Conservation (phyloP, 2,113 vertebrate genomes). For the Bolborhynchus lineola region DNA sequence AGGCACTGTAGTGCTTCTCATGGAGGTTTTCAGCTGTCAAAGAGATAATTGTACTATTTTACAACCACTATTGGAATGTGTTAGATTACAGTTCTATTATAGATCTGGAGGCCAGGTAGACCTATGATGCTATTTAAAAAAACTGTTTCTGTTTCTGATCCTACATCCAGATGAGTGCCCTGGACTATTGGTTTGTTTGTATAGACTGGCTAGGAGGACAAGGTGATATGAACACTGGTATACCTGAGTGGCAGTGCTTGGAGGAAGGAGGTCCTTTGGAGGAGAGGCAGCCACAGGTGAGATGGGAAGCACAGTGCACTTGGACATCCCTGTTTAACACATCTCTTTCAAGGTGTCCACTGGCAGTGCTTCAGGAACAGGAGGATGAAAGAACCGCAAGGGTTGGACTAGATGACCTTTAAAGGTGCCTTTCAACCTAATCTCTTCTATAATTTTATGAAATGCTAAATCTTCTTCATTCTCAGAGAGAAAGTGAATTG, state of each 20-base stretch:
- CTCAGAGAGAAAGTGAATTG: not conserved
- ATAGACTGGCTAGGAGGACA: not conserved
- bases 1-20: not conserved
- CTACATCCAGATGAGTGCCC: not conserved
- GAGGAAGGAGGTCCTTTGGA: not conserved
- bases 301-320: not conserved
- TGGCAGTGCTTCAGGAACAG: not conserved
- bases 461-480: not conserved
- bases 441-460: not conserved
- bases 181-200: not conserved
- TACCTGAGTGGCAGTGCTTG: not conserved
- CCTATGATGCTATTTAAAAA: not conserved
- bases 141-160: not conserved
- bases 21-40: not conserved
- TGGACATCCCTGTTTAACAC: fast-evolving
- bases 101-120: not conserved
- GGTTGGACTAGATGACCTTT: not conserved
- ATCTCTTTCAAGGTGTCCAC: not conserved
- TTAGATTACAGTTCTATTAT: not conserved
- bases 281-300: not conserved
- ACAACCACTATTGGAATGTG: not conserved
- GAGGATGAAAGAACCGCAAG: not conserved
- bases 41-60: not conserved
- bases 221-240: not conserved
- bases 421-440: not conserved